phyloP scores from a whole-genome alignment of 2,113 vertebrate genomes.

The Lanius ludovicianus region DNA sequence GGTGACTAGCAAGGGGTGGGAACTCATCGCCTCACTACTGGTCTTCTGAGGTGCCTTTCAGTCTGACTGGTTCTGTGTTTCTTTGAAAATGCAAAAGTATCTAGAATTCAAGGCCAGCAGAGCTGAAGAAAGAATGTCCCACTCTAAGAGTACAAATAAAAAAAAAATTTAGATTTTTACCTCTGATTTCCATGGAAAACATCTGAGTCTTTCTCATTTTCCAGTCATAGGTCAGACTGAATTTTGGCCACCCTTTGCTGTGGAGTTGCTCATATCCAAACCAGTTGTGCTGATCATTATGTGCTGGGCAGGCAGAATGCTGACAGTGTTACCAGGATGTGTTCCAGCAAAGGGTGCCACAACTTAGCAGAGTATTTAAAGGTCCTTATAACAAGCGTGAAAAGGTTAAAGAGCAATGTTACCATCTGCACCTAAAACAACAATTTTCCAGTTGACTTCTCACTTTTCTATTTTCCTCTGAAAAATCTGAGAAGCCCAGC shows the following conservation, averaged over 20 bases:
- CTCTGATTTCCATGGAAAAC: neutral
- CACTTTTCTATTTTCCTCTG: neutral
- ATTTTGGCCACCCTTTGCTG: neutral
- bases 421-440: neutral
- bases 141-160: neutral
- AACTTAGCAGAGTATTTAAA: neutral
- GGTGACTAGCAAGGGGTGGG: neutral
- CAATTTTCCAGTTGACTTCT: neutral
- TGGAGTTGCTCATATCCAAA: neutral
- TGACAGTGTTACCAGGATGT: neutral
- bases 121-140: neutral
- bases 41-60: neutral
- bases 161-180: neutral
- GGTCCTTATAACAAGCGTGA: neutral
- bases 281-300: neutral
- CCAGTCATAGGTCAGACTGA: neutral
- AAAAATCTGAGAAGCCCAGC: neutral
- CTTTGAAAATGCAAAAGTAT: neutral
- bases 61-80: neutral
- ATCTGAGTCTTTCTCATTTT: neutral
- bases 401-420: neutral
- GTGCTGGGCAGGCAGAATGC: neutral
- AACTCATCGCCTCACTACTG: neutral
- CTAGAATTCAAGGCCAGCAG: neutral
- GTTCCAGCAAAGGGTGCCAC: neutral